Evolutionary conservation across 2,797 vertebrate species (phyloP), one percentile per base, ranked within the genome.

Genomic region (Syngnathus acus): DNA sequence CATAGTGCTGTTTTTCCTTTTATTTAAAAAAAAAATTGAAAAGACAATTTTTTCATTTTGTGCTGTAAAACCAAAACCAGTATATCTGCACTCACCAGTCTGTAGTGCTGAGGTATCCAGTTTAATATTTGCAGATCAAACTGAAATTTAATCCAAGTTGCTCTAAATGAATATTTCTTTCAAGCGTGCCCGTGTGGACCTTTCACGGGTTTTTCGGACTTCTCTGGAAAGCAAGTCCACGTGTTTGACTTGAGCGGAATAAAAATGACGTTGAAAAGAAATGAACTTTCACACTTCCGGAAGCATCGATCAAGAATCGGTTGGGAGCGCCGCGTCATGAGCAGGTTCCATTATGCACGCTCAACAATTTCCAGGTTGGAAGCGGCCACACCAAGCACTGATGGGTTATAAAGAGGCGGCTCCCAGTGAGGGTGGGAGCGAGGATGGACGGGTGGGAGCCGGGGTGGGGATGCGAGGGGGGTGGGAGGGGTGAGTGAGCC

Each of bases 381-480:
- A 80, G 64, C 61, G 37, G 77, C 68, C 54, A 73, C 83, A 70
- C 84, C 79, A 76, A 86, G 82, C 79, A 85, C 79, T 85, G 84
- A 89, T 85, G 84, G 86, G 86, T 92, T 93, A 86, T 93, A 92
- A 91, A 92, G 91, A 86, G 86, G 76, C 23, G 76, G 72, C 81
- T 32, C 79, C 75, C 77, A 80, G 78, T 59, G 84, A 85, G 87
- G 82, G 83, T 78, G 89, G 78, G 84, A 83, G 84, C 77, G 82
- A 78, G 78, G 79, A 75, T 71, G 72, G 75, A 75, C 71, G 72
- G 76, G 68, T 81, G 70, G 82, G 79, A 82, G 86, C 78, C 74
- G 76, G 86, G 85, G 82, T 81, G 86, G 83, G 79, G 79, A 82
- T 32, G 26, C 26, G 26, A 47, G 73, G 75, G 84, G 82, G 77